phyloP scores from a whole-genome alignment of 2,888 invertebrate species.

The Coenonympha arcania region DNA sequence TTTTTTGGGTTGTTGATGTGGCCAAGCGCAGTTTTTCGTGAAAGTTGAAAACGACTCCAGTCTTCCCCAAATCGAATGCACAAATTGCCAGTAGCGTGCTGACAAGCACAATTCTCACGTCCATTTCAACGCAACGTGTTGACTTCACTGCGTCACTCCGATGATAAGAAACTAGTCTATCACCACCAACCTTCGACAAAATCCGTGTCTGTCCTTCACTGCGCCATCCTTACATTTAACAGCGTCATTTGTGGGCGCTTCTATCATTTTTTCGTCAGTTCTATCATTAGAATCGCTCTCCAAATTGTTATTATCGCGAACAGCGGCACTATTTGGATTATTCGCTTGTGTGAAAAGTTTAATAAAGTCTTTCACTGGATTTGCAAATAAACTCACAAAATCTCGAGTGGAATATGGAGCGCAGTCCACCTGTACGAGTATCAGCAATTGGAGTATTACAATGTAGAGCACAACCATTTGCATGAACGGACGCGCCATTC shows the following conservation, averaged over 20 bases:
- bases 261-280: conserved; percentile 44
- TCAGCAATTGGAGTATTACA: conserved; percentile 41
- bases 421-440: conserved; percentile 38
- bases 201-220: conserved; percentile 48
- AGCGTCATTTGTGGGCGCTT: conserved; percentile 47
- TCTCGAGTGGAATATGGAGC: conserved; percentile 43
- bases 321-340: conserved; percentile 6
- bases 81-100: conserved; percentile 34
- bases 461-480: conserved; percentile 50
- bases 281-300: conserved; percentile 23
- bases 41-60: conserved; percentile 42
- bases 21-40: conserved; percentile 43
- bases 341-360: conserved; percentile 26
- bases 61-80: conserved; percentile 29
- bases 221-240: conserved; percentile 37
- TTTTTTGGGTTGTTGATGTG: conserved; percentile 30
- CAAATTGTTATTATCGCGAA: conserved; percentile 11
- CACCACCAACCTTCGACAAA: conserved; percentile 52
- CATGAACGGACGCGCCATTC: conserved; percentile 55
- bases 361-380: conserved; percentile 54
- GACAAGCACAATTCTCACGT: conserved; percentile 44
- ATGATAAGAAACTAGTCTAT: conserved; percentile 22
- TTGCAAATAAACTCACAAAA: conserved; percentile 50
- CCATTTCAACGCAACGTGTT: conserved; percentile 45
- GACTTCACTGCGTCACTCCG: conserved; percentile 41